phyloP scores from a whole-genome alignment of 2,797 vertebrate genomes.

The Enteromius paludinosus region DNA sequence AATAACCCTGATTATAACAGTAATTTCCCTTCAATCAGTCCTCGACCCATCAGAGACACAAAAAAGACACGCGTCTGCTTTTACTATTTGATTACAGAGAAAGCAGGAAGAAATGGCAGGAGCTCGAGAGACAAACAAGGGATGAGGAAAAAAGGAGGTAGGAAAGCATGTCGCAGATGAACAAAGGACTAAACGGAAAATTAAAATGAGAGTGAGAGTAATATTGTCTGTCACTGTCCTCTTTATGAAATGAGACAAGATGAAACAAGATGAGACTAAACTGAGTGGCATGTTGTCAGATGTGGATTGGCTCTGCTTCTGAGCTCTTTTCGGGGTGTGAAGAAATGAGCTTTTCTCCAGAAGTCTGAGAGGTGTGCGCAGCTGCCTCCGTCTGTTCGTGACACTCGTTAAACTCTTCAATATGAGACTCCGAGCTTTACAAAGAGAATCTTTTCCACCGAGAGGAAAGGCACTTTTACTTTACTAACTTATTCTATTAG shows the following conservation, averaged over 20 bases:
- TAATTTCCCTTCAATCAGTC: slow-evolving; percentile 58
- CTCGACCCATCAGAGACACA: slow-evolving; percentile 19
- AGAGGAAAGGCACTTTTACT: slow-evolving; percentile 34
- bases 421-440: slow-evolving; percentile 19
- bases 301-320: slow-evolving; percentile 35
- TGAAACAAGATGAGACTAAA: slow-evolving; percentile 54
- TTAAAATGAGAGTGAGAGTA: slow-evolving; percentile 6
- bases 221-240: slow-evolving; percentile 48
- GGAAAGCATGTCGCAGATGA: neutral
- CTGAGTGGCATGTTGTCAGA: slow-evolving; percentile 52
- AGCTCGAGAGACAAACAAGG: neutral
- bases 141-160: neutral
- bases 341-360: slow-evolving; percentile 26
- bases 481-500: slow-evolving; percentile 29
- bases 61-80: slow-evolving; percentile 46
- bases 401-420: slow-evolving; percentile 43
- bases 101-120: neutral
- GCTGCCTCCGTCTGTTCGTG: slow-evolving; percentile 32
- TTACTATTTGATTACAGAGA: slow-evolving; percentile 50
- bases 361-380: slow-evolving; percentile 1
- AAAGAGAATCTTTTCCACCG: slow-evolving; percentile 21
- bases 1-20: slow-evolving; percentile 55
- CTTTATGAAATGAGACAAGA: slow-evolving; percentile 47
- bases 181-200: slow-evolving; percentile 21
- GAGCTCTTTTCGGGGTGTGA: slow-evolving; percentile 25